Evolutionary conservation across 1,140 invertebrate genomes (phyloP).

Genomic region (Orius laevigatus): DNA sequence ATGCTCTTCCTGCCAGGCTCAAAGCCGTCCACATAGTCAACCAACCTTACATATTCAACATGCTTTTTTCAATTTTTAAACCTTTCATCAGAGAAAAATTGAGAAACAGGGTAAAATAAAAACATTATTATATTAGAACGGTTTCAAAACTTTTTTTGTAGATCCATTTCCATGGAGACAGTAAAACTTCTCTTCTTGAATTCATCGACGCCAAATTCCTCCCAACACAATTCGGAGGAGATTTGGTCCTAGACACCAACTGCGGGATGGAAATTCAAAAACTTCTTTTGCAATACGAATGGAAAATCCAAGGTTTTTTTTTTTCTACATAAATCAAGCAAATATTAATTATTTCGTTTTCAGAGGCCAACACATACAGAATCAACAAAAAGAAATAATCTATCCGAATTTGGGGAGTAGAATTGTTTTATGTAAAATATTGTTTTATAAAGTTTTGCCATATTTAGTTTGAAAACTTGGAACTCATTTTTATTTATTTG

Average conservation of each 20-base stretch:
- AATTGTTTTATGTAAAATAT: too few relatives aligned
- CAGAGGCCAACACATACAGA: too few relatives aligned
- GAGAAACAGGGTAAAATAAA: constrained; percentile 34
- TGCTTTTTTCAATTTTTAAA: constrained; percentile 72
- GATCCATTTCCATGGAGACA: constrained; percentile 57
- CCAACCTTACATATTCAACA: constrained; percentile 74
- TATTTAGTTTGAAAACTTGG: too few relatives aligned
- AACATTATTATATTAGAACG: constrained; percentile 1
- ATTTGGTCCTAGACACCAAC: constrained; percentile 31
- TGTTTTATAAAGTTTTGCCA: too few relatives aligned
- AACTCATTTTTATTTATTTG: too few relatives aligned
- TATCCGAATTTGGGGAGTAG: too few relatives aligned
- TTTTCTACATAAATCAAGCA: neutral
- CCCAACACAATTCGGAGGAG: constrained; percentile 52
- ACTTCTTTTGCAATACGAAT: constrained; percentile 34
- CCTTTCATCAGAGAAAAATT: constrained; percentile 67
- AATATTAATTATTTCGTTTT: too few relatives aligned
- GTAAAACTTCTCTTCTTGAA: constrained; percentile 42
- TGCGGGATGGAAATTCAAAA: constrained; percentile 32
- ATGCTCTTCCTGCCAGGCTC: constrained; percentile 47
- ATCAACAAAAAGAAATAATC: too few relatives aligned
- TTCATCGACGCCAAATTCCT: constrained; percentile 44
- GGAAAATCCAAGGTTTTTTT: constrained; percentile 36
- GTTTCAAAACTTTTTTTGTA: constrained; percentile 22
- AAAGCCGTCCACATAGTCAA: constrained; percentile 78